Percentiles rank a stretch among this genome's conserved stretches.
These are phyloP conservation scores for Alexandromys oeconomus DNA, from an alignment of 2,797 vertebrate species.

Conservation along the genomic window DNA sequence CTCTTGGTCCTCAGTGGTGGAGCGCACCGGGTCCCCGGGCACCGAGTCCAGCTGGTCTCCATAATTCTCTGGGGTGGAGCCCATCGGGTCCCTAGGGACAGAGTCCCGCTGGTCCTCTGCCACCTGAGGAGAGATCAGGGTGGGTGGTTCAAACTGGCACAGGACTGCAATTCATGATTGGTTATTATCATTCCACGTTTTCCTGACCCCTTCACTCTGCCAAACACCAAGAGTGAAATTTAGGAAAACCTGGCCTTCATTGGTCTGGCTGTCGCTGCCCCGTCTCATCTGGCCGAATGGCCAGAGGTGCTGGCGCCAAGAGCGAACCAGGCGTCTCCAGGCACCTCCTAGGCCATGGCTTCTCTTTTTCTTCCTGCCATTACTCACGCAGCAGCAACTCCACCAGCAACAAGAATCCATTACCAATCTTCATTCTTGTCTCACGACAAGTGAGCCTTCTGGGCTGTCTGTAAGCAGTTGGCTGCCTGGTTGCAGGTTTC, in stretches of 20 bases:
- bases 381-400: rapidly evolving
- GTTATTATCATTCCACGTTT: background rate
- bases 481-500: background rate
- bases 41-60: too few relatives aligned
- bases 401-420: background rate
- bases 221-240: background rate
- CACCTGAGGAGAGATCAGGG: conserved; percentile 79
- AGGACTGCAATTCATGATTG: too few relatives aligned
- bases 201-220: background rate
- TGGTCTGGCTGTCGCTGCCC: background rate
- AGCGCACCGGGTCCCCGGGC: too few relatives aligned
- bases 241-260: background rate
- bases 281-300: background rate
- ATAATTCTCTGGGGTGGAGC: too few relatives aligned
- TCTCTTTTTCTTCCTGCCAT: too few relatives aligned
- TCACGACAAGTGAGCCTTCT: background rate
- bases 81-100: conserved; percentile 59
- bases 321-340: too few relatives aligned
- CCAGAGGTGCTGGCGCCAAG: too few relatives aligned
- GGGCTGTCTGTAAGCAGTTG: background rate
- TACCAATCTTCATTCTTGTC: background rate
- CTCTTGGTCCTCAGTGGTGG: too few relatives aligned
- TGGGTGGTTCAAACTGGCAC: background rate
- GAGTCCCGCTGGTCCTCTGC: conserved; percentile 88
- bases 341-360: rapidly evolving